Evolutionary conservation across 1,140 invertebrate species (phyloP), one percentile per base, ranked within the genome.

Genomic region (Pomacea maculata): DNA sequence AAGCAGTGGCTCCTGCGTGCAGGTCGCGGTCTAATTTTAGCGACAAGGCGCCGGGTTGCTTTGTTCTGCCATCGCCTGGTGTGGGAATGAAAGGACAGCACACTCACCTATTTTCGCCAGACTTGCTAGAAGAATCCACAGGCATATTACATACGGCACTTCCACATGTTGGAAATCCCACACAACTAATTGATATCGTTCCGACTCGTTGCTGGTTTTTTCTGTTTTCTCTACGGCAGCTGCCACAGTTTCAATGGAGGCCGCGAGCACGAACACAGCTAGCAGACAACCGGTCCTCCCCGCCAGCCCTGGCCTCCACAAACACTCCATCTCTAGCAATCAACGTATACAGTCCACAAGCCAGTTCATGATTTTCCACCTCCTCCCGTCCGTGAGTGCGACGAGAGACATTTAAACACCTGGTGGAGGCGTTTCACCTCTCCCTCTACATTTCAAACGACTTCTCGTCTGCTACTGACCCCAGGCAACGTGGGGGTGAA

Each of bases 41-140:
- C 57, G 57, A 8, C 57, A 17, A 61, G 11, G 57, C 57, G 57
- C 57, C 57, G 57, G 57, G 57, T 61, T 61, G 57, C 57, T 61
- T 61, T 61, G 57, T 61, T 61, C 57, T 61, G 15, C 11, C 11
- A 61, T 61, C 57, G 57, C 15, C 11, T 61, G 11, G 1, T 61
- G 34, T 61, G 34, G 11, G 15, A 76, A 64, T 29, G n/a, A 64
- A 64, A 63, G 9, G 34, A 63, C 17, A 79, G 65, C 34, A 25
- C 83, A 93, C 95, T 95, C 90, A 98, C 97, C 97, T 88, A 98
- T 98, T 94, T 98, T 98, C 7, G 97, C 96, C 85, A 98, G 92
- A 89, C 96, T 97, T 34, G 97, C 96, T 86, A 96, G 96, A 85
- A 98, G 95, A 86, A 98, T 97, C 97, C 97, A 98, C 80, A 98